Evolutionary conservation across 2,888 invertebrate species (phyloP), one percentile per base, ranked within the genome.

Genomic region (Rhagium mordax): DNA sequence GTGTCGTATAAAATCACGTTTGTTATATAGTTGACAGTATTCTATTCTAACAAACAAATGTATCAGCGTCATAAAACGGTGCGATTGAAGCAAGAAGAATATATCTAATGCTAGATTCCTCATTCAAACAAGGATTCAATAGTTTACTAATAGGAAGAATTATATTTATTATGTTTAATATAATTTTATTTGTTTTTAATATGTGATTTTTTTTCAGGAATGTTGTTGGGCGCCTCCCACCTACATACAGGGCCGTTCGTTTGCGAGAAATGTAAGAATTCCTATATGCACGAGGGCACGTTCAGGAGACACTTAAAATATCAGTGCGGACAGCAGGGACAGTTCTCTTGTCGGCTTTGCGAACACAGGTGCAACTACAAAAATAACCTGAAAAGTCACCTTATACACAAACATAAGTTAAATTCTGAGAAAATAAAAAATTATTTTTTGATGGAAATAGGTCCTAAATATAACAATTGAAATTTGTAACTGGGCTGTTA

Each of bases 241-340:
- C 6, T 33, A 15, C 18, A 33, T 5, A 41, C 5, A 33, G 59
- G 59, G 6, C 33, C 33, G 41, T 60, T n/a, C 15, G 21, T 24
- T 21, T 68, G 68, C 15, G 41, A 2, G 15, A 57, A 55, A 33
- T 68, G 68, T 59, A 68, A 57, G 3, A 68, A 68, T 15, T 33
- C 47, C 21, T 68, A 68, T n/a, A n/a, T 13, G 20, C 21, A 68
- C 21, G 41, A 33, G 15, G 15, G 21, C 13, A 33, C 68, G 1
- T 74, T 77, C 16, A 68, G 76, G 27, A 76, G 80, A 68, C 80
- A 80, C 57, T 71, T 79, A 15, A 80, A 79, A 57, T 80, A 73
- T 61, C 76, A 79, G 33, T 80, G 80, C 65, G 78, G 74, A 20
- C 72, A 71, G 49, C 73, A 68, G 55, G 77, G 78, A 16, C 72